Evolutionary conservation across 2,113 vertebrate genomes (phyloP).

Genomic region (Physeter macrocephalus): DNA sequence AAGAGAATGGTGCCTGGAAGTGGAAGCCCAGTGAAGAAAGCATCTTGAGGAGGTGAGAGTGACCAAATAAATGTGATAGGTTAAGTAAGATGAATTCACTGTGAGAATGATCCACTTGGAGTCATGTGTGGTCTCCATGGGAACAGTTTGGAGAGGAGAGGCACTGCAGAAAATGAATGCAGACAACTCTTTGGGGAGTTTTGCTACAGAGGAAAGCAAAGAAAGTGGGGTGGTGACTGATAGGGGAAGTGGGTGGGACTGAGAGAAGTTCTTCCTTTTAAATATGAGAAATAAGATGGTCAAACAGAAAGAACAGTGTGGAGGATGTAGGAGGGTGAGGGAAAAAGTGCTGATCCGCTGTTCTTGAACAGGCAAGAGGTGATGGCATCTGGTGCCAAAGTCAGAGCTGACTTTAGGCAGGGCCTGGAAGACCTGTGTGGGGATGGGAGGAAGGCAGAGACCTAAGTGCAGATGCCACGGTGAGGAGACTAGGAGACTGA

Average conservation of each 20-base stretch:
- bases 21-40: not conserved
- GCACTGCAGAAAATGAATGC: not conserved
- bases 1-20: not conserved
- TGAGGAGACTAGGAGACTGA: not conserved
- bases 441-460: not conserved
- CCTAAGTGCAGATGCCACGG: accelerated
- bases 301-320: not conserved
- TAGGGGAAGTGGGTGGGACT: not conserved
- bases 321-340: not conserved
- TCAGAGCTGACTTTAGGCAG: not conserved
- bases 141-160: not conserved
- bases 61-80: not conserved
- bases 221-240: not conserved
- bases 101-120: not conserved
- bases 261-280: not conserved
- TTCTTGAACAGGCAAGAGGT: not conserved
- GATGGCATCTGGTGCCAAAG: not conserved
- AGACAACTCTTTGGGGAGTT: not conserved
- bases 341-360: not conserved
- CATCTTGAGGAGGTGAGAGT: not conserved
- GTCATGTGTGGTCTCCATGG: not conserved
- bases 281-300: not conserved
- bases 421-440: too few species aligned
- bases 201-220: not conserved
- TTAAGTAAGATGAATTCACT: not conserved